Conservation (phyloP, 30 jellyfish, hydroid and myxozoan genomes). For the Turritopsis dohrnii region DNA sequence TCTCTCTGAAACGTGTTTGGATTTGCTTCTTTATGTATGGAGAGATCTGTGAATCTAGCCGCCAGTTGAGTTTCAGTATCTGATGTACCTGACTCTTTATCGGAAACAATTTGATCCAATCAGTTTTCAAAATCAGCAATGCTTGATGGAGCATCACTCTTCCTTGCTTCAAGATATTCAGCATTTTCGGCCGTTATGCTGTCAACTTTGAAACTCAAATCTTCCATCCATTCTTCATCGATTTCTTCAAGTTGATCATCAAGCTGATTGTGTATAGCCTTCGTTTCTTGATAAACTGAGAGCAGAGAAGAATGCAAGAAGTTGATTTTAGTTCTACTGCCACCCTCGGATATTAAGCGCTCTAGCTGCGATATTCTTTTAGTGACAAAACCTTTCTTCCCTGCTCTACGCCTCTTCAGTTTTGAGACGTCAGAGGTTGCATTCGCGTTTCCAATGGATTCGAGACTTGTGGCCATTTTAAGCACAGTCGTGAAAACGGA, state of each 20-base stretch:
- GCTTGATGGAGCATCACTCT: background rate
- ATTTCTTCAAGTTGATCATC: background rate
- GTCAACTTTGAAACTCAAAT: too few species aligned
- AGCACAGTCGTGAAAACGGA: too few species aligned
- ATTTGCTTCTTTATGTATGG: background rate
- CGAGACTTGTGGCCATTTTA: too few species aligned
- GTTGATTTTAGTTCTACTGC: background rate
- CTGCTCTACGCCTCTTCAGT: background rate
- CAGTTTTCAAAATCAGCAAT: background rate
- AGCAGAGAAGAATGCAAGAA: background rate
- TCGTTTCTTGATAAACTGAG: background rate
- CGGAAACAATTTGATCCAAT: background rate
- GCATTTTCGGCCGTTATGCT: too few species aligned
- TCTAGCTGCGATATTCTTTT: background rate
- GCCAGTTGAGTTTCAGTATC: background rate
- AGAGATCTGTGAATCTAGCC: background rate
- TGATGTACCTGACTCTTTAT: background rate
- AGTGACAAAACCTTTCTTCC: background rate
- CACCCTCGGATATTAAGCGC: background rate
- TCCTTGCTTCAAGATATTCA: background rate
- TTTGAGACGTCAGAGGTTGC: too few species aligned
- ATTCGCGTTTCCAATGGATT: too few species aligned
- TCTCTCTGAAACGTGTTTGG: too few species aligned
- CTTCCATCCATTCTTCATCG: background rate
- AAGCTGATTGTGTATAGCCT: background rate